Percentiles rank a stretch among this genome's conserved stretches.
These are phyloP conservation scores for Amitus sp. DNA, from an alignment of 2,888 invertebrate genomes.

Conservation along the genomic window DNA sequence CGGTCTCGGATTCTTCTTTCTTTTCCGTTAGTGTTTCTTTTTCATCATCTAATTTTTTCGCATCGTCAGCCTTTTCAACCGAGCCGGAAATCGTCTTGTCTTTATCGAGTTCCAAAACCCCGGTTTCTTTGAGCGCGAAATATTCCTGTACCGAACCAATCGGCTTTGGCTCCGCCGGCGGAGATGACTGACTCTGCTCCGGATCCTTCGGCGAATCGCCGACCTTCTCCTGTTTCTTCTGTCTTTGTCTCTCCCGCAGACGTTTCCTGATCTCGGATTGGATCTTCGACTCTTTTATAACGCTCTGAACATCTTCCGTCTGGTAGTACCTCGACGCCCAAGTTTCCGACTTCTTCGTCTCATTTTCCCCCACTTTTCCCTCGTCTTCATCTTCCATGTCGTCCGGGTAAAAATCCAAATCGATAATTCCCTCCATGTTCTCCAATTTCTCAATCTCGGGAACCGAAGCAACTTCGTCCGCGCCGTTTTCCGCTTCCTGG, in stretches of 20 bases:
- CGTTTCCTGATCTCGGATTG: constrained; percentile 64
- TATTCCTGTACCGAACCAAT: constrained; percentile 63
- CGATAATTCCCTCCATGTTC: constrained; percentile 57
- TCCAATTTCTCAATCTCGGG: constrained; percentile 13
- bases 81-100: neutral
- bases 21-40: too few relatives aligned
- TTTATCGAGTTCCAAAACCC: constrained; percentile 11
- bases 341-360: constrained; percentile 50
- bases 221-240: constrained; percentile 54
- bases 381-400: constrained; percentile 59
- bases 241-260: constrained; percentile 59
- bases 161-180: constrained; percentile 42
- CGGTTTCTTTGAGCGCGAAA: constrained; percentile 54
- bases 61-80: neutral
- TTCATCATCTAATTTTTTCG: too few relatives aligned
- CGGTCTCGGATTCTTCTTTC: too few relatives aligned
- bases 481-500: too few relatives aligned
- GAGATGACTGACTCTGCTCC: constrained; percentile 19
- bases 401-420: constrained; percentile 62
- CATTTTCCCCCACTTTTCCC: constrained; percentile 26
- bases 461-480: too few relatives aligned
- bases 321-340: constrained; percentile 64
- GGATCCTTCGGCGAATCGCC: constrained; percentile 50
- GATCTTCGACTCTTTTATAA: constrained; percentile 63
- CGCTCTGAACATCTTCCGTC: constrained; percentile 62